A percentile compares a stretch with the other conserved stretches of the same genome.
Conservation (phyloP, 2,888 invertebrate genomes). For the Eledone cirrhosa region DNA sequence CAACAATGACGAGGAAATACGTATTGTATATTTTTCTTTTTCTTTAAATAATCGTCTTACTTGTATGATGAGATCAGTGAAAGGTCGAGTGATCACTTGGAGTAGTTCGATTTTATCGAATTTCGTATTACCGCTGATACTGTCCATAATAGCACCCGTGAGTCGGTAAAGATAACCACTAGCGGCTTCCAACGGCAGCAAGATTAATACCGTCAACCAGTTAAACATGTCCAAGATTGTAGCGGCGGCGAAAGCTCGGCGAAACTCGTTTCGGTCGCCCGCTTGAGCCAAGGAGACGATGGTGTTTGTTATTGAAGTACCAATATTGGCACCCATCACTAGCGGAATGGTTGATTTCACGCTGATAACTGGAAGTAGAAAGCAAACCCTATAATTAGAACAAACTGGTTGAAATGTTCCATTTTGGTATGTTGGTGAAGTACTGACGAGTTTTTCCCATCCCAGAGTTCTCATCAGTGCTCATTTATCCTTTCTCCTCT, state of each 20-base stretch:
- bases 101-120: conserved; percentile 45
- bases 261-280: conserved; percentile 46
- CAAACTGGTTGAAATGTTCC: too few species aligned
- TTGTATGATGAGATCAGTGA: conserved; percentile 53
- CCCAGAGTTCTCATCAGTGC: too few species aligned
- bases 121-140: conserved; percentile 38
- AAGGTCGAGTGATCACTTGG: conserved; percentile 55
- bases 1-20: too few species aligned
- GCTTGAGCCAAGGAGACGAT: conserved; percentile 56
- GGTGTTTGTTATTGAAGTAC: conserved; percentile 59
- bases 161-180: conserved; percentile 45
- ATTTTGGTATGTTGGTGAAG: too few species aligned
- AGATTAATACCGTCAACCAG: conserved; percentile 51
- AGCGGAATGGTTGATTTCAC: conserved; percentile 52
- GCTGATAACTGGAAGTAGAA: conserved; percentile 42
- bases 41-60: conserved; percentile 33
- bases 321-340: conserved; percentile 61
- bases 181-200: conserved; percentile 49
- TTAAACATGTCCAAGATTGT: conserved; percentile 62
- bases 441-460: too few species aligned
- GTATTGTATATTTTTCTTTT: too few species aligned
- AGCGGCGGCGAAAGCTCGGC: conserved; percentile 56
- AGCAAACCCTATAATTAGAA: too few species aligned
- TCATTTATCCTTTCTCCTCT: too few species aligned
- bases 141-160: conserved; percentile 39